A percentile compares a stretch with the other conserved stretches of the same genome.
These are phyloP conservation scores for Leptobrachium ailaonicum DNA, from an alignment of 2,113 vertebrate species.

Conservation along the genomic window DNA sequence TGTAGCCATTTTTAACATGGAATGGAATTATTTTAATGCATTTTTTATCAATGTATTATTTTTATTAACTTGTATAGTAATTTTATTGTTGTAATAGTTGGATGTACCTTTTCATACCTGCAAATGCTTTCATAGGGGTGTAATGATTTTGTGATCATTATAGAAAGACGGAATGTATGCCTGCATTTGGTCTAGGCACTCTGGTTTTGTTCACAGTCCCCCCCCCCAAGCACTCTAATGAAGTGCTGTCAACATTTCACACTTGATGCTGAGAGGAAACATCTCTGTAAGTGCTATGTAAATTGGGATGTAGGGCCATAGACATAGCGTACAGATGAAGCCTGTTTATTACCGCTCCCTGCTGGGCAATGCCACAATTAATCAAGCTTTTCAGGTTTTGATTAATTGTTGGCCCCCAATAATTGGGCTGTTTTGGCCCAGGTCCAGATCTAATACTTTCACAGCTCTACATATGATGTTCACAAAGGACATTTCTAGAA, in stretches of 20 bases:
- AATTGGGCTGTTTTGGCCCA: slow-evolving; percentile 75
- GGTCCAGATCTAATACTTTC: slow-evolving; percentile 74
- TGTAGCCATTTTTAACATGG: no score
- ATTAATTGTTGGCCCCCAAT: slow-evolving; percentile 76
- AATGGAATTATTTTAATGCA: no score
- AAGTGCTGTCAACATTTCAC: slow-evolving; percentile 48
- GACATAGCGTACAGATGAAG: slow-evolving; percentile 56
- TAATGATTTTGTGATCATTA: no score
- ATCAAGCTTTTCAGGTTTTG: slow-evolving; percentile 79
- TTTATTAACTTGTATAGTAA: no score
- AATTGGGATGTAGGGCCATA: slow-evolving; percentile 56
- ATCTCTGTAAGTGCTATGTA: slow-evolving; percentile 57
- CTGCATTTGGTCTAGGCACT: slow-evolving; percentile 46
- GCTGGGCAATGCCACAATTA: slow-evolving; percentile 74
- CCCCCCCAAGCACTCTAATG: slow-evolving; percentile 42
- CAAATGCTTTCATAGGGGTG: no score
- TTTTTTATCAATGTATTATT: no score
- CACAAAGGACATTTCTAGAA: slow-evolving; percentile 68
- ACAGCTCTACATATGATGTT: slow-evolving; percentile 68
- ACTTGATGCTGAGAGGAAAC: slow-evolving; percentile 56
- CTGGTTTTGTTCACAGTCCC: slow-evolving; percentile 21
- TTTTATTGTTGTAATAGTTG: no score
- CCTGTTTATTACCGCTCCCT: slow-evolving; percentile 61
- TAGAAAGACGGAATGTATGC: not conserved
- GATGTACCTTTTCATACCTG: no score